Conservation (phyloP, 2,797 vertebrate species). For the Pseudomugil gertrudae region DNA sequence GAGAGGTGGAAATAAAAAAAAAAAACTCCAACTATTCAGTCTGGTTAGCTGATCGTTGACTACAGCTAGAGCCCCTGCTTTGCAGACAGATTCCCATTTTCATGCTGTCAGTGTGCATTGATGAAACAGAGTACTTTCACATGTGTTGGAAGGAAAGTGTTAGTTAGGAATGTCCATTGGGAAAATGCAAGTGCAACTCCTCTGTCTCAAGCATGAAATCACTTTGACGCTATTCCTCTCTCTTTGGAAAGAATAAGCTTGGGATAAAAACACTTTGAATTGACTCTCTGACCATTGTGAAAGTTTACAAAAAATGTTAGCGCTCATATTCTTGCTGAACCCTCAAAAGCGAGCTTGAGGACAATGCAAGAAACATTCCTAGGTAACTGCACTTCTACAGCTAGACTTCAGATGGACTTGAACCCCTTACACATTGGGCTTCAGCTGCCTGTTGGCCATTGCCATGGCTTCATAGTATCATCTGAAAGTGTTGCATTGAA, state of each 20-base stretch:
- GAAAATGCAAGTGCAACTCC: slow-evolving; percentile 66
- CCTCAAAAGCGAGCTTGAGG: slow-evolving; percentile 42
- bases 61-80: slow-evolving; percentile 63
- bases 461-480: slow-evolving; percentile 19
- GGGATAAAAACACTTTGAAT: slow-evolving; percentile 59
- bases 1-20: slow-evolving; percentile 12
- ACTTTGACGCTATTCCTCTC: slow-evolving; percentile 64
- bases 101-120: slow-evolving; percentile 71
- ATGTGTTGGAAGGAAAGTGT: slow-evolving; percentile 59
- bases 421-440: slow-evolving; percentile 10
- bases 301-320: slow-evolving; percentile 58
- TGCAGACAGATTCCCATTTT: slow-evolving; percentile 78
- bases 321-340: slow-evolving; percentile 43
- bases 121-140: slow-evolving; percentile 57
- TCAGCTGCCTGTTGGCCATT: slow-evolving; percentile 35
- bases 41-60: slow-evolving; percentile 53
- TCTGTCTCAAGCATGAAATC: slow-evolving; percentile 77
- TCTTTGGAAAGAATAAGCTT: slow-evolving; percentile 47
- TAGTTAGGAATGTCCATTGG: slow-evolving; percentile 65
- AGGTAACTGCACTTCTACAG: slow-evolving; percentile 31
- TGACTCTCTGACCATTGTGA: slow-evolving; percentile 67
- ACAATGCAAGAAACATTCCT: slow-evolving; percentile 43
- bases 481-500: slow-evolving; percentile 56
- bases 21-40: slow-evolving; percentile 52
- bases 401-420: slow-evolving; percentile 19